phyloP scores from a whole-genome alignment of 2,797 vertebrate species.

The Bradypodion pumilum region DNA sequence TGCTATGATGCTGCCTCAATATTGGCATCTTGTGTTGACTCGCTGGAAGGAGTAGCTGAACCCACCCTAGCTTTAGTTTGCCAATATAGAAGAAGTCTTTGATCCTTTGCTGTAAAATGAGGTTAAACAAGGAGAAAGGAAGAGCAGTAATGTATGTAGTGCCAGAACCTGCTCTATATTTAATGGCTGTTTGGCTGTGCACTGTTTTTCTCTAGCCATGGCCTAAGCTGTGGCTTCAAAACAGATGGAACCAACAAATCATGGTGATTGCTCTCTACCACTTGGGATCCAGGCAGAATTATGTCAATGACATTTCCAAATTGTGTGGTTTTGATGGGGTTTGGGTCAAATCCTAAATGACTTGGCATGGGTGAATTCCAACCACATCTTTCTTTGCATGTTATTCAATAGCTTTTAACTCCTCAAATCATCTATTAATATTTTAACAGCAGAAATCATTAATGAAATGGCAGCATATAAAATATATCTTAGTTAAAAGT shows the following conservation, averaged over 20 bases:
- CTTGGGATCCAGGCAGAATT: constrained; percentile 6
- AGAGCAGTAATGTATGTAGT: not conserved
- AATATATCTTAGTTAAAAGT: constrained; percentile 13
- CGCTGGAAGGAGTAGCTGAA: no score
- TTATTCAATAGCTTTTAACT: constrained; percentile 16
- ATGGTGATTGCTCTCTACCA: constrained; percentile 5
- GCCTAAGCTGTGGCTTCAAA: not conserved
- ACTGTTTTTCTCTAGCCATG: not conserved
- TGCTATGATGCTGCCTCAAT: no score
- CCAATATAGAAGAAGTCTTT: not conserved
- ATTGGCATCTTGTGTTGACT: no score
- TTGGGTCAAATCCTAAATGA: constrained; percentile 27
- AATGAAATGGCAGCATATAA: constrained; percentile 17
- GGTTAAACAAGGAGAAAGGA: not conserved
- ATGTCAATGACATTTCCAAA: not conserved
- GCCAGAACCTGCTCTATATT: not conserved
- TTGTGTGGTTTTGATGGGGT: constrained; percentile 6
- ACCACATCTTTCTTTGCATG: constrained; percentile 7
- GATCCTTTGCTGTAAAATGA: not conserved
- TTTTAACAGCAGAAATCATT: constrained; percentile 33
- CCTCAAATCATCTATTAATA: constrained; percentile 28
- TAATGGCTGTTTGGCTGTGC: constrained; percentile 13
- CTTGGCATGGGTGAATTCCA: constrained; percentile 17
- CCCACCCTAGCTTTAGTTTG: no score
- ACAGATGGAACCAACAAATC: not conserved